phyloP scores from a whole-genome alignment of 2,113 vertebrate genomes.

The Ondatra zibethicus region DNA sequence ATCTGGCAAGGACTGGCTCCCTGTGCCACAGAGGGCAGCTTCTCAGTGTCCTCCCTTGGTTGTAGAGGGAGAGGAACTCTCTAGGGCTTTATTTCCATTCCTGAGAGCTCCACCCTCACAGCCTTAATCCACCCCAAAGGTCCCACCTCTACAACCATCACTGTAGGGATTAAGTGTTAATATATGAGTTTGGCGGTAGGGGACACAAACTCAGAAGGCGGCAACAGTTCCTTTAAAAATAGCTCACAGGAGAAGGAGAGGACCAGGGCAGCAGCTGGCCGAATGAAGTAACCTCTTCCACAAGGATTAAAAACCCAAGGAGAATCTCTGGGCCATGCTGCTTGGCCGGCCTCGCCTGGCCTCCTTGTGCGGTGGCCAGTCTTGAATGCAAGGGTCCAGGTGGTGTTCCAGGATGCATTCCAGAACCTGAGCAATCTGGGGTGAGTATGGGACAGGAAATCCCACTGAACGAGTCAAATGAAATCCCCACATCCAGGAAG shows the following conservation, averaged over 20 bases:
- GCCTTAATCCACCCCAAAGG: neutral
- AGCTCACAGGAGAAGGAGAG: neutral
- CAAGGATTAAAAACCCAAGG: neutral
- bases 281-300: neutral
- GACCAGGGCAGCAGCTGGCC: fast-evolving
- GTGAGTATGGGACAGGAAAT: no score
- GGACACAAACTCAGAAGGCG: neutral
- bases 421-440: neutral
- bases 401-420: neutral
- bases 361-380: neutral
- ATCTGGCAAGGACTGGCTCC: neutral
- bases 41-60: neutral
- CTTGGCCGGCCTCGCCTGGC: fast-evolving
- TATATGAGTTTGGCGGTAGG: no score
- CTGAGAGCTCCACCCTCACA: neutral
- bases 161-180: neutral
- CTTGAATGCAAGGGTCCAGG: neutral
- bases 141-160: neutral
- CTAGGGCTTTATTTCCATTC: neutral
- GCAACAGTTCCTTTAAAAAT: neutral
- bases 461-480: neutral
- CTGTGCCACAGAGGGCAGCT: neutral
- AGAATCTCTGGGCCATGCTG: fast-evolving
- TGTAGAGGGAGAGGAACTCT: neutral
- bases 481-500: neutral